Percentiles rank a stretch among this genome's conserved stretches.
phyloP scores from a whole-genome alignment of 2,113 vertebrate genomes.

The Passer domesticus region DNA sequence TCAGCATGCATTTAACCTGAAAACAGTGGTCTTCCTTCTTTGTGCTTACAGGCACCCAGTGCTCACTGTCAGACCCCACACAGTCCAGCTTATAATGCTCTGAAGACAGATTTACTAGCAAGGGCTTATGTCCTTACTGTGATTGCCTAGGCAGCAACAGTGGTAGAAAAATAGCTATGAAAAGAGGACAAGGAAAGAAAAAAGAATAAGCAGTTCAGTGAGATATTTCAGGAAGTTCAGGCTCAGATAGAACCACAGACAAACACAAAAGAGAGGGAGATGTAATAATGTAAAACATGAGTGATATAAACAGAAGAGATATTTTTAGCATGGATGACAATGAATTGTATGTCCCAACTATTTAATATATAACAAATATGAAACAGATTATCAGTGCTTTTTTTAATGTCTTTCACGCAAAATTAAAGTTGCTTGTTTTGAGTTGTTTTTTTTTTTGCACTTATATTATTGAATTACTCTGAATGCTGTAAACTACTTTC shows the following conservation, averaged over 20 bases:
- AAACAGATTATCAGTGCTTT: background rate
- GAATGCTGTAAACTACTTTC: background rate
- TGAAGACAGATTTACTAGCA: background rate
- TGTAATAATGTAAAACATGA: background rate
- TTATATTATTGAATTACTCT: background rate
- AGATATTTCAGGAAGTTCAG: background rate
- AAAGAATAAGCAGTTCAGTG: background rate
- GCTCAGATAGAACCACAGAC: background rate
- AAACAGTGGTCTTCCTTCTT: background rate
- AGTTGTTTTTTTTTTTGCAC: background rate
- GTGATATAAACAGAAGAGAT: background rate
- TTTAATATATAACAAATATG: background rate
- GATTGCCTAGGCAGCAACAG: background rate
- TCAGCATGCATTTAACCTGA: constrained; percentile 14
- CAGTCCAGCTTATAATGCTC: background rate
- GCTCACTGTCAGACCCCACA: background rate
- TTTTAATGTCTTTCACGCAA: background rate
- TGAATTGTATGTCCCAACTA: background rate
- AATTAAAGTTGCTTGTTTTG: background rate
- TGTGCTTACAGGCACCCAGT: background rate
- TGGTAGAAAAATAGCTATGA: background rate
- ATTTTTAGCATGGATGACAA: background rate
- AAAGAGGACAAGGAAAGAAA: background rate
- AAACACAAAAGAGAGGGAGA: background rate
- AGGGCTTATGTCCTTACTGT: background rate